phyloP scores from a whole-genome alignment of 2,888 invertebrate species.

The Agriotes lineatus region DNA sequence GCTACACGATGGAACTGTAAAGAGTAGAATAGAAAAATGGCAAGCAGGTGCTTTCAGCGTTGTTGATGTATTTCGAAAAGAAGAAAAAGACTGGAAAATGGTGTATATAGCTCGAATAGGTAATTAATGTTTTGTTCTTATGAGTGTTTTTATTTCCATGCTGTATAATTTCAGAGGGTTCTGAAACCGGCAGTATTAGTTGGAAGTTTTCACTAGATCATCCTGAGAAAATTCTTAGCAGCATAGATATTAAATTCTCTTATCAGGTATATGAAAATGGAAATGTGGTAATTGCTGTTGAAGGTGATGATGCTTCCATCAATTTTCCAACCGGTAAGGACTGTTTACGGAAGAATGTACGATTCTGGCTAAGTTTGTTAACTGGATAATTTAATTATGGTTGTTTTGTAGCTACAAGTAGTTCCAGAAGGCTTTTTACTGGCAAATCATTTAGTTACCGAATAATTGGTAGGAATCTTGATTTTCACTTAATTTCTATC shows the following conservation, averaged over 20 bases:
- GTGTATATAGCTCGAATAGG: conserved; percentile 84
- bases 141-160: too few species aligned
- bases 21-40: conserved; percentile 73
- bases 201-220: conserved; percentile 78
- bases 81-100: conserved; percentile 93
- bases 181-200: conserved; percentile 69
- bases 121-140: conserved; percentile 50
- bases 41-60: conserved; percentile 72
- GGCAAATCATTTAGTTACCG: too few species aligned
- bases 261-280: conserved; percentile 70
- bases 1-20: conserved; percentile 55
- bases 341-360: too few species aligned
- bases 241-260: conserved; percentile 64
- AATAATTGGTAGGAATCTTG: too few species aligned
- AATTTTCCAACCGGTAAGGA: conserved; percentile 54
- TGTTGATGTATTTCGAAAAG: conserved; percentile 82
- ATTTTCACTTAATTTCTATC: too few species aligned
- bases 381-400: too few species aligned
- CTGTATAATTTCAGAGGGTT: conserved; percentile 68
- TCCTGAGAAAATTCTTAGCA: conserved; percentile 65
- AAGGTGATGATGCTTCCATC: conserved; percentile 62
- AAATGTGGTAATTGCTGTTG: conserved; percentile 66
- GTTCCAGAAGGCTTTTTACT: too few species aligned
- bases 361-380: too few species aligned
- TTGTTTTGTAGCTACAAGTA: too few species aligned